Evolutionary conservation across 2,888 invertebrate species (phyloP), one percentile per base, ranked within the genome.

Genomic region (Phasia obesa): DNA sequence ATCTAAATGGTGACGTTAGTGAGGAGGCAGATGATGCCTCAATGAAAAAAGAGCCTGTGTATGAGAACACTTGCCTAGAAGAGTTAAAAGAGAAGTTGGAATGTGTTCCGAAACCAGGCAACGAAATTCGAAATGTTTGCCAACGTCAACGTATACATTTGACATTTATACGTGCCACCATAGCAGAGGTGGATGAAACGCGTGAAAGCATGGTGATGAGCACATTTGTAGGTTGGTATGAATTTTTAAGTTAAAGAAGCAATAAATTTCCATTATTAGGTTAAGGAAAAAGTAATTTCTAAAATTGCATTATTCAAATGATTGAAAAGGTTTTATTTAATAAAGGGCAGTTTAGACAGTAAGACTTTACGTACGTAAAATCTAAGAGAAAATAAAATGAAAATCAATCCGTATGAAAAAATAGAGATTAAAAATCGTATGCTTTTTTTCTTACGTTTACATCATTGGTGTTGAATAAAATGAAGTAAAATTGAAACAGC

Each of bases 191-290:
- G 31, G 84, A 84, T 49, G 81, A 86, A 73, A 85, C 74, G 53
- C 85, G 87, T 55, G 87, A 88, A 78, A 86, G 87, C 55, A 87
- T 89, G 86, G 86, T 88, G 86, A 87, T 89, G 86, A 88, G 88
- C 87, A 90, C 90, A 71, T 90, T 90, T 86, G 87, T 90, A 89
- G 90, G 90, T 90, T 88, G 86, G 90, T 89, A 80, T 49, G 35
- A 47, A 47, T 55, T 42, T 44, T 19, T 27, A 1, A 9, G 5
- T 7, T 19, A 6, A 47, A 47, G 17, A 42, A 4, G n/a, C 3
- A n/a, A n/a, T 2, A 42, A n/a, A 2, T 3, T n/a, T n/a, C n/a
- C n/a, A 2, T 47, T 47, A 17, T 35, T 11, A 11, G 35, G 35
- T 35, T 5, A 42, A n/a, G 38, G 4, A n/a, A 42, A 1, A 42